A percentile compares a stretch with the other conserved stretches of the same genome.
These are phyloP conservation scores for Onthophagus sagittarius DNA, from an alignment of 2,888 invertebrate species.

Conservation along the genomic window DNA sequence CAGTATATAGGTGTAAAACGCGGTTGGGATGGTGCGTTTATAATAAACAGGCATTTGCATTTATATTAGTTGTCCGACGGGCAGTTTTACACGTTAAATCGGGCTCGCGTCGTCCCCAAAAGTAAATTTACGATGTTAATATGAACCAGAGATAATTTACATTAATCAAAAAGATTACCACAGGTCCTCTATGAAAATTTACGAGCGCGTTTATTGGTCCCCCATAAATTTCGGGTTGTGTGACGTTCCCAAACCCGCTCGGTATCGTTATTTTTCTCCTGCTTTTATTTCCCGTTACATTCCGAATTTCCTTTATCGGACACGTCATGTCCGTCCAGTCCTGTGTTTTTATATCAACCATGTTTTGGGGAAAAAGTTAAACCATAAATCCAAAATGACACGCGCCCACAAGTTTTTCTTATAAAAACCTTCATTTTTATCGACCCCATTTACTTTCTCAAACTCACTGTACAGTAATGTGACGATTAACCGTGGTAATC, in stretches of 20 bases:
- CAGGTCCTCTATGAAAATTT: slow-evolving; percentile 2
- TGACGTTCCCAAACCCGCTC: neutral
- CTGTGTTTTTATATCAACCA: neutral
- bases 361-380: neutral
- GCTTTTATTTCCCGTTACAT: neutral
- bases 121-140: slow-evolving; percentile 13
- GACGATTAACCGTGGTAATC: neutral
- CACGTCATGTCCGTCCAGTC: neutral
- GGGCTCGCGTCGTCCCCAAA: neutral
- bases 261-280: neutral
- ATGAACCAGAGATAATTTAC: slow-evolving; percentile 7
- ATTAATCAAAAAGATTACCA: slow-evolving; percentile 11
- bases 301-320: neutral
- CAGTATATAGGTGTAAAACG: neutral
- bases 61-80: neutral
- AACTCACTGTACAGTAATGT: neutral
- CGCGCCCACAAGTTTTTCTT: neutral
- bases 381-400: neutral
- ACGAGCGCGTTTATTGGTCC: slow-evolving; percentile 12
- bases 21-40: neutral
- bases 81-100: neutral
- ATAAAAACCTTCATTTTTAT: neutral
- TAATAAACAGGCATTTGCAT: neutral
- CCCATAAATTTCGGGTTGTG: neutral
- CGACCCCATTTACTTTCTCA: neutral